These are phyloP conservation scores for Thymelicus acteon DNA, from an alignment of 2,888 invertebrate genomes.

Conservation along the genomic window DNA sequence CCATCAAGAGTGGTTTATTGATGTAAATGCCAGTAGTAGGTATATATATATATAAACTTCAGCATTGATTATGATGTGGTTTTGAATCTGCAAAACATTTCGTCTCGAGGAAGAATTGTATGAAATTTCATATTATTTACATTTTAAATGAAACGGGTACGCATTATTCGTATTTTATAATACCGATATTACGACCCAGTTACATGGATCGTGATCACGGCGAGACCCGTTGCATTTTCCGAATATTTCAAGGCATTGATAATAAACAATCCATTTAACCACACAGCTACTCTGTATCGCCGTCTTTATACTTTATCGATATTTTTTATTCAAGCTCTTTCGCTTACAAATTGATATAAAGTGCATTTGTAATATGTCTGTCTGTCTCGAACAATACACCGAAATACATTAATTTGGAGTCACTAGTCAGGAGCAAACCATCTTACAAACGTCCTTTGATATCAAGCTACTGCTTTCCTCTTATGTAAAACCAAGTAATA, in stretches of 20 bases:
- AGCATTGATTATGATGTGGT: too few relatives aligned
- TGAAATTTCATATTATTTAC: too few relatives aligned
- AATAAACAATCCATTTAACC: too few relatives aligned
- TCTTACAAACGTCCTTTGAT: conserved; percentile 51
- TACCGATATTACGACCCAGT: too few relatives aligned
- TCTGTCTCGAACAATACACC: conserved; percentile 73
- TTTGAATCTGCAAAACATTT: too few relatives aligned
- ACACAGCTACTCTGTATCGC: background rate
- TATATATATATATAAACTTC: too few relatives aligned
- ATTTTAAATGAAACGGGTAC: too few relatives aligned
- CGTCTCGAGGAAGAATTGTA: too few relatives aligned
- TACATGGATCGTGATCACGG: too few relatives aligned
- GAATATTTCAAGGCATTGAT: too few relatives aligned
- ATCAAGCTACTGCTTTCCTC: conserved; percentile 34
- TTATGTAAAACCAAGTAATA: conserved; percentile 6
- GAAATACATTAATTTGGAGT: conserved; percentile 77
- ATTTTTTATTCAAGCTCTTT: conserved; percentile 48
- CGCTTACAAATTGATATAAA: conserved; percentile 58
- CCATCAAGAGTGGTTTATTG: background rate
- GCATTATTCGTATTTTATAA: too few relatives aligned
- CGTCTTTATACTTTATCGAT: conserved; percentile 14
- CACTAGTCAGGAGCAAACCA: conserved; percentile 57
- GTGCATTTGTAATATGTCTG: conserved; percentile 65
- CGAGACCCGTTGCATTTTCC: too few relatives aligned
- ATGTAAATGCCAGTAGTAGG: background rate